A percentile compares a stretch with the other conserved stretches of the same genome.
Conservation (phyloP, 2,888 invertebrate species). For the Microctonus aethiopoides region DNA sequence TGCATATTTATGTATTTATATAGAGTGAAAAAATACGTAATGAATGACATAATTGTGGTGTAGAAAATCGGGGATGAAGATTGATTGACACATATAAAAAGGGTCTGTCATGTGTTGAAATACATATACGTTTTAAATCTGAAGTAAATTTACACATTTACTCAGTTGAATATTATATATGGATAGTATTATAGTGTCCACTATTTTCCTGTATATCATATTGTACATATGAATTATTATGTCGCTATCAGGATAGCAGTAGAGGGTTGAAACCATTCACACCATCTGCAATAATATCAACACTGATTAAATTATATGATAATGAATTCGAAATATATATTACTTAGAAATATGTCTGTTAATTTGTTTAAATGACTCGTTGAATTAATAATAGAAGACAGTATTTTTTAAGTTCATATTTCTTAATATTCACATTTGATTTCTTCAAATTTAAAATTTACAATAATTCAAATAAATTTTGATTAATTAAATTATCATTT, state of each 20-base stretch:
- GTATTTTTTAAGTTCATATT: not conserved
- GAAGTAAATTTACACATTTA: conserved; percentile 19
- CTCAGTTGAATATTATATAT: conserved; percentile 21
- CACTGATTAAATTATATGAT: not conserved
- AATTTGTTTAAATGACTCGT: no score
- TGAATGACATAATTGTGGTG: not conserved
- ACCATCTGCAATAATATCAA: not conserved
- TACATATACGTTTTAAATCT: not conserved
- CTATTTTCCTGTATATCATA: not conserved
- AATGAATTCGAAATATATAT: not conserved
- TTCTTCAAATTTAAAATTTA: not conserved
- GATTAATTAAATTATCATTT: not conserved
- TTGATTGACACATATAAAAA: not conserved
- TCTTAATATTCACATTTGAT: not conserved
- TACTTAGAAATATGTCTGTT: not conserved
- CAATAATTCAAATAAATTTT: not conserved
- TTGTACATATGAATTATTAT: not conserved
- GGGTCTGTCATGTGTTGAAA: conserved; percentile 14
- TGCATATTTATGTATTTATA: conserved; percentile 23
- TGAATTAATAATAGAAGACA: no score
- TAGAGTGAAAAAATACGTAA: conserved; percentile 14
- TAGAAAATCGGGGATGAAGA: not conserved
- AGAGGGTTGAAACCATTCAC: no score
- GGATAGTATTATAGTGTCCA: conserved; percentile 7
- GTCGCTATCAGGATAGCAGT: not conserved